Percentiles rank a stretch among this genome's conserved stretches.
Evolutionary conservation across 2,888 invertebrate species (phyloP).

Genomic region (Pristionchus arcanus): DNA sequence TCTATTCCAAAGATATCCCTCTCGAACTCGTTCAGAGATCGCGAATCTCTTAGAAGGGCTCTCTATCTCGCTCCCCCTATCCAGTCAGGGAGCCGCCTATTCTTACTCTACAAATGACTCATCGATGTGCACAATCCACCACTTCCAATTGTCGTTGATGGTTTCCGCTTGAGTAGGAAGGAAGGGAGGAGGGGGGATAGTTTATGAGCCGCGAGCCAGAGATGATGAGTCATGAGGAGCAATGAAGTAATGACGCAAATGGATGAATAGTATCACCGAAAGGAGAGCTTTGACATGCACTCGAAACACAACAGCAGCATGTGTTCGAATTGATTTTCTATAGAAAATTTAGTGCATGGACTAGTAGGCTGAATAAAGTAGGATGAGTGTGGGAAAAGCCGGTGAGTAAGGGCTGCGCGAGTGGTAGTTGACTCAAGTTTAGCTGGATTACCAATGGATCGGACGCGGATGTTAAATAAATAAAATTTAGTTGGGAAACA

Average conservation of each 20-base stretch:
- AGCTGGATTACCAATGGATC: background rate
- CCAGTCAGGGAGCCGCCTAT: no score
- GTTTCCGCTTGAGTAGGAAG: background rate
- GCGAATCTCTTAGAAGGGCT: background rate
- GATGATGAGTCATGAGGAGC: background rate
- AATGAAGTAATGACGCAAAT: background rate
- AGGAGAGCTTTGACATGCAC: background rate
- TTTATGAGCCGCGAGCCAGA: constrained; percentile 6
- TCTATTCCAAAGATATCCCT: background rate
- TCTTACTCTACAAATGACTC: background rate
- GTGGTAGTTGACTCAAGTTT: background rate
- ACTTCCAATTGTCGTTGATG: constrained; percentile 25
- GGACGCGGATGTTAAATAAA: background rate
- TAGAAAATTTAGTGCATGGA: no score
- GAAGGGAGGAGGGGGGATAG: background rate
- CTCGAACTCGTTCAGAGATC: background rate
- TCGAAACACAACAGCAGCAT: no score
- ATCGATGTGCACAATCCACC: background rate
- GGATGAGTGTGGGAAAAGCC: background rate
- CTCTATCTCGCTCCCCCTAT: background rate
- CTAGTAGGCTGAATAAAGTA: no score
- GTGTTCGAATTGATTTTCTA: no score
- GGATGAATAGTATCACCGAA: no score
- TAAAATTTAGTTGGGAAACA: no score
- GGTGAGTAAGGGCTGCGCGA: background rate